phyloP scores from a whole-genome alignment of 1,140 invertebrate genomes.

The Nebria ingens region DNA sequence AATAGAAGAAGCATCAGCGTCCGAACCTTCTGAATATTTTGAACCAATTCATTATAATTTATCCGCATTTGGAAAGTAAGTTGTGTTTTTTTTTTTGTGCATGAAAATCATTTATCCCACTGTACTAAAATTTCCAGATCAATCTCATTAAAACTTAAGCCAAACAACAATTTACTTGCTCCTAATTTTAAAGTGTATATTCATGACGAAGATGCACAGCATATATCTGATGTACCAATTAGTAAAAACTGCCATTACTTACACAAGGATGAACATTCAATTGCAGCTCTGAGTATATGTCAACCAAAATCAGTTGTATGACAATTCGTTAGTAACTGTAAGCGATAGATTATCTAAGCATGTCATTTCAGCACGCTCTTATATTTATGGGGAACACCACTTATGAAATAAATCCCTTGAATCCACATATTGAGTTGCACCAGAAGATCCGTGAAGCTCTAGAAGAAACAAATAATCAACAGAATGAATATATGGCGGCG shows the following conservation, averaged over 20 bases:
- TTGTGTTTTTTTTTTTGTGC: conserved; percentile 3
- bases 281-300: conserved; percentile 44
- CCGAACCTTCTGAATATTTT: conserved; percentile 3
- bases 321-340: too few species aligned
- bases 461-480: conserved; percentile 20
- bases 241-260: conserved; percentile 39
- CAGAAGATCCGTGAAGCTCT: conserved; percentile 23
- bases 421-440: conserved; percentile 25
- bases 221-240: conserved; percentile 23
- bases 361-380: conserved; percentile 42
- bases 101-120: neutral
- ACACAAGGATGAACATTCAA: conserved; percentile 32
- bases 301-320: conserved; percentile 36
- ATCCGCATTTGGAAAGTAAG: conserved; percentile 26
- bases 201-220: conserved; percentile 24
- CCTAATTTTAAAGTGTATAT: conserved; percentile 38
- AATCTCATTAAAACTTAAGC: conserved; percentile 35
- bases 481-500: conserved; percentile 28
- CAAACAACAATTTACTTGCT: conserved; percentile 38
- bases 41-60: conserved; percentile 23
- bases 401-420: conserved; percentile 52
- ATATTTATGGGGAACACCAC: conserved; percentile 51
- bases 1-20: conserved; percentile 9
- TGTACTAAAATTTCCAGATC: conserved; percentile 23
- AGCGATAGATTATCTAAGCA: too few species aligned